Conservation (phyloP, 1,140 invertebrate genomes). For the Portunus trituberculatus region DNA sequence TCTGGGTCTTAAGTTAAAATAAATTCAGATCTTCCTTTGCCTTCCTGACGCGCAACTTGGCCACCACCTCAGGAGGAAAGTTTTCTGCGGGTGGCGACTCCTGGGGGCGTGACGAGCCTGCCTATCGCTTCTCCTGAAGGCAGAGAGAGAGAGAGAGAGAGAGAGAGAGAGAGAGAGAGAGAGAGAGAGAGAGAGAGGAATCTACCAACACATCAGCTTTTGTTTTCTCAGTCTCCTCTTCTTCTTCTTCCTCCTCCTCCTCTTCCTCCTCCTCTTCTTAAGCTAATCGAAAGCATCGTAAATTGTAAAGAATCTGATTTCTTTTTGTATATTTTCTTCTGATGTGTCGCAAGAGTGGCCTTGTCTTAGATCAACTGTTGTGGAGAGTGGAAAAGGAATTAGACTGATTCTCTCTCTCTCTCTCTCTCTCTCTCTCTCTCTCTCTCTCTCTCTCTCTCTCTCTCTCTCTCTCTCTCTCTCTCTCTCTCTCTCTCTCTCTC, state of each 20-base stretch:
- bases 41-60: not conserved
- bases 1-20: not conserved
- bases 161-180: not conserved
- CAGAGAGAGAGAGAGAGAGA: not conserved
- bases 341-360: too few relatives aligned
- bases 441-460: conserved; percentile 47
- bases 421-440: conserved; percentile 39
- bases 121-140: not conserved
- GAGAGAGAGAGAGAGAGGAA: not conserved
- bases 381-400: not conserved
- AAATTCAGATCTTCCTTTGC: not conserved
- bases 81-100: not conserved
- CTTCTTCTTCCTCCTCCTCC: not conserved
- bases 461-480: conserved; percentile 42
- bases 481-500: conserved; percentile 41
- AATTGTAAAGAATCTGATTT: not conserved
- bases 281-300: too few relatives aligned
- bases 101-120: not conserved
- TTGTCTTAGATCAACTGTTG: too few relatives aligned
- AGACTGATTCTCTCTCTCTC: not conserved
- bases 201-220: not conserved
- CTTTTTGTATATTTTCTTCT: too few relatives aligned
- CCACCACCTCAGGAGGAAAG: not conserved
- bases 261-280: not conserved
- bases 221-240: not conserved